Evolutionary conservation across 92 coral and sea anemone species (phyloP), one percentile per base, ranked within the genome.

Genomic region (Desmophyllum pertusum): DNA sequence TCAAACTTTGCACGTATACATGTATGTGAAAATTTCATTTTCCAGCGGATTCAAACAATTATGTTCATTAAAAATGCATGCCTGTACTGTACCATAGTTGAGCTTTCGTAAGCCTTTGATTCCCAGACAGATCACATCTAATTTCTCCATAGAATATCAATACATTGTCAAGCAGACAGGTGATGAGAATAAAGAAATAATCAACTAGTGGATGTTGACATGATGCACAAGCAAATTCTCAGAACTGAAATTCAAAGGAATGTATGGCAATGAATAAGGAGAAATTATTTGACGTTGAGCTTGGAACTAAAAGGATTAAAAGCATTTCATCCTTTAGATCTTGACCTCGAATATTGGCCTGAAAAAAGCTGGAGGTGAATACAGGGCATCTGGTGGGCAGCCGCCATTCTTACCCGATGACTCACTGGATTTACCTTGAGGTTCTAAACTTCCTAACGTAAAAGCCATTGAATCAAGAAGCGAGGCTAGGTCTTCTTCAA

Each of bases 311-410:
- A 10, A 51, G 37, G 18, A 35, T 52, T 38, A 36, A n/a, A n/a
- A 52, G 68, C 1, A n/a, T 35, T 72, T 38, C 43, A 36, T 17
- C 19, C 30, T 36, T 93, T 79, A 96, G 85, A 96, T 96, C 84
- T 91, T 92, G 66, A 93, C 99, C 90, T 96, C 99, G 78, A 96
- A 96, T 55, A 96, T 92, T 37, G 99, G 99, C 83, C 93, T 90
- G 77, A 88, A 96, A 66, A 90, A 87, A 66, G 90, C 86, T 17
- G 98, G 89, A 10, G 94, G 90, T 8, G 91, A 80, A 64, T 94
- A 92, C 46, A 74, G 55, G 43, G 84, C 50, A 55, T 89, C 92
- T 6, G 72, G 40, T 10, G 83, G 42, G 31, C 87, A 70, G 30
- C 84, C 84, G 41, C 45, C 86, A 13, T 74, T 91, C 61, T 78